phyloP scores from a whole-genome alignment of 1,140 invertebrate genomes.

The Fopius arisanus region DNA sequence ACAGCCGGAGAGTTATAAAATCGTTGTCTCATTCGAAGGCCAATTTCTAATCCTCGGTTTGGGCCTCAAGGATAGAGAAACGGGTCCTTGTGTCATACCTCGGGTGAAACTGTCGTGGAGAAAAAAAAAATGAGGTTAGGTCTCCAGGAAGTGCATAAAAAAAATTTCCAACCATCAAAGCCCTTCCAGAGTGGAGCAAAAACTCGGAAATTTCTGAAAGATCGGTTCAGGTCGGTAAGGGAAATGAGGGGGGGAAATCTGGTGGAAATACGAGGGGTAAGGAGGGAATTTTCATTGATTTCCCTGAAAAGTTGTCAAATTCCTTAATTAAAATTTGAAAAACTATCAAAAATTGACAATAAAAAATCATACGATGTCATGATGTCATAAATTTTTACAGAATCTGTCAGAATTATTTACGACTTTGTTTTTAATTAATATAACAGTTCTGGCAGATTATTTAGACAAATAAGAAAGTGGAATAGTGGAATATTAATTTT shows the following conservation, averaged over 20 bases:
- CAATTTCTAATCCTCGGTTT: conserved; percentile 57
- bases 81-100: conserved; percentile 34
- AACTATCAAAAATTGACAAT: no score
- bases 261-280: no score
- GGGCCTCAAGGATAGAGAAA: conserved; percentile 52
- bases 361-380: no score
- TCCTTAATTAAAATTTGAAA: no score
- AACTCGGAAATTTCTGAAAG: conserved; percentile 10
- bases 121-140: conserved; percentile 12
- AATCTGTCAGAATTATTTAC: no score
- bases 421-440: no score
- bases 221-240: neutral
- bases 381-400: no score
- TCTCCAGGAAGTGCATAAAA: neutral
- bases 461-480: no score
- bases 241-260: conserved; percentile 28
- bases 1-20: conserved; percentile 32
- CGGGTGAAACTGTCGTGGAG: conserved; percentile 11
- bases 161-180: conserved; percentile 13
- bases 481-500: no score
- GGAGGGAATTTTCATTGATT: no score
- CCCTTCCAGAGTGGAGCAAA: neutral
- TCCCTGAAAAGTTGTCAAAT: no score
- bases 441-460: no score
- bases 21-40: conserved; percentile 38